Evolutionary conservation across 2,888 invertebrate genomes (phyloP).

Genomic region (Diarsia rubi): DNA sequence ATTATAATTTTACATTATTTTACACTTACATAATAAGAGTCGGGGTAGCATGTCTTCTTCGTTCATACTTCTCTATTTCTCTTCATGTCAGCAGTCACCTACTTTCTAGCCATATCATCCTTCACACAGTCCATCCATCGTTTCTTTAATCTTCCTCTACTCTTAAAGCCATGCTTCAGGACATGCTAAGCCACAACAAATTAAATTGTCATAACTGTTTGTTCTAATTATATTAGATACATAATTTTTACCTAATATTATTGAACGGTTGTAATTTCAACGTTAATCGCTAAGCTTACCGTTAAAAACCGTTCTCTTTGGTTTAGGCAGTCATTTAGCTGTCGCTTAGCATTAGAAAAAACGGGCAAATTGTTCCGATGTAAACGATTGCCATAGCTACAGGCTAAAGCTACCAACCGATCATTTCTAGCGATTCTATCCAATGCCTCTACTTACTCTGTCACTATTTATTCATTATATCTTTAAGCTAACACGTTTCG

Average conservation of each 20-base stretch:
- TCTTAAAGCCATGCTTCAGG: no score
- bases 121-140: no score
- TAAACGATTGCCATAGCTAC: conserved; percentile 43
- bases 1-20: background rate
- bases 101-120: no score
- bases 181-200: no score
- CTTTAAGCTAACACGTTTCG: conserved; percentile 62
- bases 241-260: background rate
- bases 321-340: background rate
- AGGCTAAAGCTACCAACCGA: conserved; percentile 46
- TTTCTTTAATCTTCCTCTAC: no score
- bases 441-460: conserved; percentile 50
- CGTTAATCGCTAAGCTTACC: background rate
- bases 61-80: no score
- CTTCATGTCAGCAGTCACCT: no score
- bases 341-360: background rate
- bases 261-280: background rate
- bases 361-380: conserved; percentile 27
- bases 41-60: no score
- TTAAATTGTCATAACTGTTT: no score
- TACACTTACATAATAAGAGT: background rate
- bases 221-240: background rate
- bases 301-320: background rate
- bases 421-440: conserved; percentile 48
- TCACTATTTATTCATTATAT: conserved; percentile 64